phyloP scores from a whole-genome alignment of 2,113 vertebrate species.

The Heliornis fulica region DNA sequence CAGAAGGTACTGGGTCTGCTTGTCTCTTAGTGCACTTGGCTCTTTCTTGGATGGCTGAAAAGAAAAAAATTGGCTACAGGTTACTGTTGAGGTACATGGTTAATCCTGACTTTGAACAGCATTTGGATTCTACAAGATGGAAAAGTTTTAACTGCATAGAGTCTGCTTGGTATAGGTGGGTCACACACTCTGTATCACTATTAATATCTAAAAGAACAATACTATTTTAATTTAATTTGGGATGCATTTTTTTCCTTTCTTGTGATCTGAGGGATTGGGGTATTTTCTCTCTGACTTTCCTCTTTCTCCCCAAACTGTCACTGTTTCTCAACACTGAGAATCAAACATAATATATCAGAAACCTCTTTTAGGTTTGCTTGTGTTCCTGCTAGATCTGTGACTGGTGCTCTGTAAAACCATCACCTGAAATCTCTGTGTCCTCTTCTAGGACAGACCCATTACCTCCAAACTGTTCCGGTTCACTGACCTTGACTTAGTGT shows the following conservation, averaged over 20 bases:
- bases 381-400: accelerated
- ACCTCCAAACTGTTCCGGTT: background rate
- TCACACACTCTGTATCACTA: background rate
- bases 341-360: background rate
- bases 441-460: background rate
- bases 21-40: background rate
- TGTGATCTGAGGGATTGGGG: background rate
- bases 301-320: background rate
- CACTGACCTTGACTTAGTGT: background rate
- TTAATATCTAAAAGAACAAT: background rate
- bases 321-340: background rate
- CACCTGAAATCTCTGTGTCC: background rate
- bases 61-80: no score
- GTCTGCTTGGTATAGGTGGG: background rate
- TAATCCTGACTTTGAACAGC: background rate
- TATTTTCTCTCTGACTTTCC: background rate
- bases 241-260: no score
- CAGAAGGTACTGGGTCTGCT: background rate
- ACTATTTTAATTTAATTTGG: background rate
- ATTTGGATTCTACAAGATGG: background rate
- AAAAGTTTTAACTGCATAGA: background rate
- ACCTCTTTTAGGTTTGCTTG: background rate
- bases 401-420: background rate
- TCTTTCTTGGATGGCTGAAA: background rate
- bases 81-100: background rate